Evolutionary conservation across 2,888 invertebrate species (phyloP), one percentile per base, ranked within the genome.

Genomic region (Peribatodes rhomboidaria): DNA sequence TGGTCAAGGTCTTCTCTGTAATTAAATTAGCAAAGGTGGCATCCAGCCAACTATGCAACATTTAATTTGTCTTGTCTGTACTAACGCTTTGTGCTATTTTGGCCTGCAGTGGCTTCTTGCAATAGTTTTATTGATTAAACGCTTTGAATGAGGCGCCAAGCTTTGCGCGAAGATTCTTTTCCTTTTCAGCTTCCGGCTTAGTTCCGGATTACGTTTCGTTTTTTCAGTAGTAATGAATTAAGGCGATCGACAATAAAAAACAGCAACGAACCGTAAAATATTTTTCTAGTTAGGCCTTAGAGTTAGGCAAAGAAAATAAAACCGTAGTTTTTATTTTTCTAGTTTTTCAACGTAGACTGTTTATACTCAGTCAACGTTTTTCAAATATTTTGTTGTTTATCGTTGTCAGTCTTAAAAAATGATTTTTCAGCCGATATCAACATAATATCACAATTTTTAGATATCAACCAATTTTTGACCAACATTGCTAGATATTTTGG

Each of bases 91-190:
- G 9, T n/a, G 9, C 8, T 27, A n/a, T 31, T 31, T 47, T 22
- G 27, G 27, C n/a, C 14, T 31, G 14, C 27, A 47, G n/a, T n/a
- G n/a, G n/a, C n/a, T n/a, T 27, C 14, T 31, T 31, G 16, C 31
- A 49, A 33, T 2, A 18, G 44, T 41, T 70, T 75, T 79, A 81
- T 82, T 77, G 82, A 81, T 82, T 78, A 63, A n/a, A n/a, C 58
- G 18, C 49, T 72, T 82, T 72, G 65, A 74, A 80, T 62, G 79
- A 83, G 73, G 80, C 83, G 83, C 83, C 75, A 77, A 77, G 70
- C 64, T 50, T 61, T 60, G 50, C n/a, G n/a, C n/a, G n/a, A n/a
- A n/a, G n/a, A n/a, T n/a, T n/a, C n/a, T n/a, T n/a, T n/a, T n/a
- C n/a, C n/a, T n/a, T n/a, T n/a, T 64, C 60, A 59, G 6, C 52